Evolutionary conservation across 92 coral and sea anemone genomes (phyloP), one percentile per base, ranked within the genome.

Genomic region (Palythoa heliodiscus): DNA sequence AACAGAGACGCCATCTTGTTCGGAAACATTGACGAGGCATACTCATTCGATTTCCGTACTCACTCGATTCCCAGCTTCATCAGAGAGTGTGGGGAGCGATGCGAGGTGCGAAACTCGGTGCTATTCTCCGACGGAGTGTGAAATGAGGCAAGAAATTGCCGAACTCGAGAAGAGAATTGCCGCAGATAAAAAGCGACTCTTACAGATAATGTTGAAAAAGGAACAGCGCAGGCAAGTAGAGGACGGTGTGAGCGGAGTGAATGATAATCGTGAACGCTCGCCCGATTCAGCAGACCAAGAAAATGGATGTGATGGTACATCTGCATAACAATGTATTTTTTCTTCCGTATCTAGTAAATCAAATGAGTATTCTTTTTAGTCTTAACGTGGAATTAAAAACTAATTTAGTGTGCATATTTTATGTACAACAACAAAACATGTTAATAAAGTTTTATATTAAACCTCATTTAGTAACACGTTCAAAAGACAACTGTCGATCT

Each of bases 91-190:
- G 48, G 48, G 7, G 48, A 43, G 48, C 1, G 1, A 43, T 43
- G 7, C n/a, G n/a, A n/a, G n/a, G n/a, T n/a, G n/a, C n/a, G n/a
- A n/a, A n/a, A 43, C 47, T 25, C 68, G 79, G 48, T 77, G 86
- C 83, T 66, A 3, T 48, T 86, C 93, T 57, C 88, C 92, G 2
- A 89, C 91, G 24, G 91, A 86, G 47, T 90, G 85, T 40, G 90
- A 87, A 38, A 93, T 97, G 93, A 85, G 48, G 39, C 87, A 66
- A 58, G 99, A 97, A 91, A 91, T 97, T 50, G 87, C 86, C 5
- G 99, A 94, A 63, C 88, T 97, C 47, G 95, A 94, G 57, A 68
- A 40, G 52, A 85, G 95, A n/a, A 94, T 94, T 17, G 89, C 92
- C 7, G 87, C 88, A 1, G 98, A 94, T 52, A 88, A 83, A 55